Evolutionary conservation across 1,140 invertebrate genomes (phyloP).

Genomic region (Tenebrio molitor): DNA sequence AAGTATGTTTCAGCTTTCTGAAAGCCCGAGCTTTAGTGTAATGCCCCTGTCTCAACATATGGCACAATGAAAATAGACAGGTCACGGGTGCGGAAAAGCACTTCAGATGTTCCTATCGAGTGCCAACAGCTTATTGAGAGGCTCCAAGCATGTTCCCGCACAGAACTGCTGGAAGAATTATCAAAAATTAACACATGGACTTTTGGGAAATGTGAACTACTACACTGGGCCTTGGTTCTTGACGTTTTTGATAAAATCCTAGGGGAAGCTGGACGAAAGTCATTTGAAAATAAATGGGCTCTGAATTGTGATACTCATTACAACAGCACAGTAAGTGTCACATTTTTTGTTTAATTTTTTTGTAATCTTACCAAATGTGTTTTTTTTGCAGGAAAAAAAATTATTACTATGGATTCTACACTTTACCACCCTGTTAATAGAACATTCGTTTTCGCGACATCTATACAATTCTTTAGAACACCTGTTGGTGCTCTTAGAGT

Average conservation of each 20-base stretch:
- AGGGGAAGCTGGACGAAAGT: conserved; percentile 79
- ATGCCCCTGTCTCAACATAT: conserved; percentile 39
- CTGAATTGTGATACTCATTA: conserved; percentile 83
- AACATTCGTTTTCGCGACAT: conserved; percentile 92
- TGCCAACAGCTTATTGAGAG: conserved; percentile 86
- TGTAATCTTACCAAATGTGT: conserved; percentile 23
- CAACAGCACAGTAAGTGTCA: conserved; percentile 51
- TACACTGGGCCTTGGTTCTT: conserved; percentile 91
- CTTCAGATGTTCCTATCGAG: conserved; percentile 89
- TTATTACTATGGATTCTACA: conserved; percentile 84
- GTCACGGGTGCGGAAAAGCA: conserved; percentile 88
- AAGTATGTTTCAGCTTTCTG: background rate
- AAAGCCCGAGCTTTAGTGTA: conserved; percentile 23
- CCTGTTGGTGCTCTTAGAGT: conserved; percentile 84
- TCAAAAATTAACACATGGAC: conserved; percentile 88
- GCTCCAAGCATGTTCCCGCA: conserved; percentile 78
- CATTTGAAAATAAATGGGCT: conserved; percentile 80
- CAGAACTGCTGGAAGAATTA: conserved; percentile 81
- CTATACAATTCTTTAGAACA: conserved; percentile 94
- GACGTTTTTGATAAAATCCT: conserved; percentile 88
- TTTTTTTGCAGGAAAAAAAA: conserved; percentile 76
- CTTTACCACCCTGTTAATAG: conserved; percentile 89
- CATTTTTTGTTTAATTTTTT: background rate
- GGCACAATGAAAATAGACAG: conserved; percentile 88
- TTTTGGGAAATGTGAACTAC: conserved; percentile 92